A percentile compares a stretch with the other conserved stretches of the same genome.
phyloP scores from a whole-genome alignment of 2,888 invertebrate genomes.

The Galeruca laticollis region DNA sequence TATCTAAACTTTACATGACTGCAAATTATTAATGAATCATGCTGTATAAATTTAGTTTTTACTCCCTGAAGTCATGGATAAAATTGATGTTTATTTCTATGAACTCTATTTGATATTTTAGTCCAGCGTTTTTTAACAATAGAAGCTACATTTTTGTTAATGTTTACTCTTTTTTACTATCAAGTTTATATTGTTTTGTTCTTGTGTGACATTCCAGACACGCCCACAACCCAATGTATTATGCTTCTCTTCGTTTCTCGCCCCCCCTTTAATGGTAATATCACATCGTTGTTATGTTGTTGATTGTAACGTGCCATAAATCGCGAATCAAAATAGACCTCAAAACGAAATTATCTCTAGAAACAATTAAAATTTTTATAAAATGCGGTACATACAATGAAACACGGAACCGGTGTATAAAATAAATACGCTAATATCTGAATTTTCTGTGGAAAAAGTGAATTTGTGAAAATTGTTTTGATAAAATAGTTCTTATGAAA shows the following conservation, averaged over 20 bases:
- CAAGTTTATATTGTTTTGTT: slow-evolving; percentile 47
- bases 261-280: slow-evolving; percentile 56
- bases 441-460: neutral
- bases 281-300: slow-evolving; percentile 40
- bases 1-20: too few relatives aligned
- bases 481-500: neutral
- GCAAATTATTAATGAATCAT: too few relatives aligned
- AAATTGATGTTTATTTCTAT: too few relatives aligned
- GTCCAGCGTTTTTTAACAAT: neutral
- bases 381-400: neutral
- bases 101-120: neutral
- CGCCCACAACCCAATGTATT: slow-evolving; percentile 58
- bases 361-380: slow-evolving; percentile 6
- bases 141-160: slow-evolving; percentile 22
- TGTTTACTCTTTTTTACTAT: slow-evolving; percentile 27
- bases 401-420: neutral
- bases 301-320: slow-evolving; percentile 35
- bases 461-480: slow-evolving; percentile 1
- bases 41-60: too few relatives aligned
- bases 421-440: neutral
- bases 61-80: too few relatives aligned
- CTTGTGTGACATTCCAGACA: slow-evolving; percentile 55
- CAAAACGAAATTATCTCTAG: neutral
- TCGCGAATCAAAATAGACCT: slow-evolving; percentile 34
- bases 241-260: slow-evolving; percentile 53